A percentile compares a stretch with the other conserved stretches of the same genome.
Evolutionary conservation across 2,113 vertebrate species (phyloP).

Genomic region (Calyptommatus sinebrachiatus): DNA sequence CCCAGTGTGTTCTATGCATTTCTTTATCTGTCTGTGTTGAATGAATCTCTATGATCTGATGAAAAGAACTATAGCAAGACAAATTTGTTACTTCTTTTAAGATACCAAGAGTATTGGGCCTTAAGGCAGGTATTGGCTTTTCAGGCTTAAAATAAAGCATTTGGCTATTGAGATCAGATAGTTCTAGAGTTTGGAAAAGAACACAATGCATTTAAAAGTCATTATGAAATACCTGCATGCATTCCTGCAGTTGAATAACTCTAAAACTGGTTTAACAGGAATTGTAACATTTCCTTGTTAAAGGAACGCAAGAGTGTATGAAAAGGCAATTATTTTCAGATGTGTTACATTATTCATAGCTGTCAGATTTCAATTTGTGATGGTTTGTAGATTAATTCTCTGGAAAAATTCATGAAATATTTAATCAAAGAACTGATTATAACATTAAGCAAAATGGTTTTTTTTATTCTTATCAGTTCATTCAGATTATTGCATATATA

Average conservation of each 20-base stretch:
- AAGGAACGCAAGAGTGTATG: conserved; percentile 48
- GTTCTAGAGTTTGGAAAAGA: conserved; percentile 42
- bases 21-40: neutral
- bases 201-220: neutral
- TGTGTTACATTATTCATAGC: conserved; percentile 44
- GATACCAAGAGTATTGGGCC: neutral
- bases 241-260: conserved; percentile 63
- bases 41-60: neutral
- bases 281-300: conserved; percentile 56
- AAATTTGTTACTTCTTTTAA: neutral
- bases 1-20: neutral
- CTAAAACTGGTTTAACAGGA: conserved; percentile 44
- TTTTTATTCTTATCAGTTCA: too few species aligned
- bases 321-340: conserved; percentile 52
- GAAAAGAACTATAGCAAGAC: neutral
- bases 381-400: neutral
- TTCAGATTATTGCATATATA: neutral
- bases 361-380: conserved; percentile 22
- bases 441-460: neutral
- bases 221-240: conserved; percentile 46
- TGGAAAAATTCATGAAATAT: neutral
- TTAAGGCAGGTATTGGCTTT: neutral
- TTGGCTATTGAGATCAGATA: neutral
- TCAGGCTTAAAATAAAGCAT: neutral
- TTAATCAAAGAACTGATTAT: neutral